phyloP scores from a whole-genome alignment of 1,140 invertebrate genomes.

The Bombus huntii region DNA sequence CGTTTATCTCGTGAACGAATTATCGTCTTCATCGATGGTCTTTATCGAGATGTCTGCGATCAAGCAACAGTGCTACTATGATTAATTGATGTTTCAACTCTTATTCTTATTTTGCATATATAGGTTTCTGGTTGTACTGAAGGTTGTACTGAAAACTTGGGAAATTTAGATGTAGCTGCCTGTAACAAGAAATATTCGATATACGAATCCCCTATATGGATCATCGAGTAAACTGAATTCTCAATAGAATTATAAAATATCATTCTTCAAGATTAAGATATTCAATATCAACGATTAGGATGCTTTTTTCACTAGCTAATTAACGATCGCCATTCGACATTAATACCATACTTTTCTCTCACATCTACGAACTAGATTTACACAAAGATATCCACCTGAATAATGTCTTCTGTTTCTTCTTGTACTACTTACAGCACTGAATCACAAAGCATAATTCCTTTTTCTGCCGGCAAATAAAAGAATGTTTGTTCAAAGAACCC shows the following conservation, averaged over 20 bases:
- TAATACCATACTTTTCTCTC: background rate
- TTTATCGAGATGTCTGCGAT: no score
- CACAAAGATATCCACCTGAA: constrained; percentile 46
- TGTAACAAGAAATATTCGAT: no score
- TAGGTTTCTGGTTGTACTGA: background rate
- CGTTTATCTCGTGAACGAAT: background rate
- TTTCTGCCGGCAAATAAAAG: constrained; percentile 26
- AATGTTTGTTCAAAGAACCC: constrained; percentile 21
- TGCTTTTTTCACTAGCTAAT: constrained; percentile 11
- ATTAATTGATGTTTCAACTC: background rate
- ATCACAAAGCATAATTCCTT: constrained; percentile 41
- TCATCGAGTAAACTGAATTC: no score
- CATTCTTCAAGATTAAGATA: no score
- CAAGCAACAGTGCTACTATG: no score
- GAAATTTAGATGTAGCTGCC: no score
- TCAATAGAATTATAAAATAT: no score
- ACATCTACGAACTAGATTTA: constrained; percentile 44
- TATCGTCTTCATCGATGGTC: background rate
- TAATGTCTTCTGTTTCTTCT: constrained; percentile 53
- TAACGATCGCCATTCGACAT: background rate
- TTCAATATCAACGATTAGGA: no score
- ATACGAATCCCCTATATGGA: no score
- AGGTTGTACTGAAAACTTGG: no score
- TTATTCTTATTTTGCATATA: background rate
- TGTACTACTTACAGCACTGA: constrained; percentile 24